A percentile compares a stretch with the other conserved stretches of the same genome.
These are phyloP conservation scores for Plectropomus leopardus DNA, from an alignment of 2,113 vertebrate species.

Conservation along the genomic window DNA sequence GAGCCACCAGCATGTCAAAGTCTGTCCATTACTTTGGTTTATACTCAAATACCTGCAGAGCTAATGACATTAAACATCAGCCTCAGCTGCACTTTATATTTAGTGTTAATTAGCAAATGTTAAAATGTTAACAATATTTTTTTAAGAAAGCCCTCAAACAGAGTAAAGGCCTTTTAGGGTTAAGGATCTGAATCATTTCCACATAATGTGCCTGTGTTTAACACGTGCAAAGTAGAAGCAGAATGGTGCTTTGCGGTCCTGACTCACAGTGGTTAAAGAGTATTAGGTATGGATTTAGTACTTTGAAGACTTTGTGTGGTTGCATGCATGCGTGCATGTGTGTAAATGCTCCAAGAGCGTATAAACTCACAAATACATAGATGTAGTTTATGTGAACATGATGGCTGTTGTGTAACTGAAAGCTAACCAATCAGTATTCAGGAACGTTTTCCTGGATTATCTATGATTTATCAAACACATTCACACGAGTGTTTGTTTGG, in stretches of 20 bases:
- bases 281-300: conserved; percentile 47
- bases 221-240: conserved; percentile 5
- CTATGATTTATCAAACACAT: conserved; percentile 3
- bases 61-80: too few species aligned
- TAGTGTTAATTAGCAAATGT: too few species aligned
- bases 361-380: not conserved
- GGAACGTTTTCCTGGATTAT: not conserved
- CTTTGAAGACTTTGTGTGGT: conserved; percentile 1
- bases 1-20: too few species aligned
- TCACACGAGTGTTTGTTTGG: not conserved
- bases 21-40: too few species aligned
- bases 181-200: conserved; percentile 43
- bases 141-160: conserved; percentile 10
- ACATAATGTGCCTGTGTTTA: conserved; percentile 48
- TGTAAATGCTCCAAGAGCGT: not conserved
- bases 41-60: too few species aligned
- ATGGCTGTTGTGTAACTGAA: conserved; percentile 11
- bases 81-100: too few species aligned
- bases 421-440: conserved; percentile 8
- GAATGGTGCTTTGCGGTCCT: conserved; percentile 20
- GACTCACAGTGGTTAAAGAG: conserved; percentile 18
- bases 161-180: not conserved
- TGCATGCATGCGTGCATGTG: not conserved
- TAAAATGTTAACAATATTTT: too few species aligned
- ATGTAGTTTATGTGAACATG: not conserved